Conservation (phyloP, 2,113 vertebrate species). For the Pseudopodoces humilis region DNA sequence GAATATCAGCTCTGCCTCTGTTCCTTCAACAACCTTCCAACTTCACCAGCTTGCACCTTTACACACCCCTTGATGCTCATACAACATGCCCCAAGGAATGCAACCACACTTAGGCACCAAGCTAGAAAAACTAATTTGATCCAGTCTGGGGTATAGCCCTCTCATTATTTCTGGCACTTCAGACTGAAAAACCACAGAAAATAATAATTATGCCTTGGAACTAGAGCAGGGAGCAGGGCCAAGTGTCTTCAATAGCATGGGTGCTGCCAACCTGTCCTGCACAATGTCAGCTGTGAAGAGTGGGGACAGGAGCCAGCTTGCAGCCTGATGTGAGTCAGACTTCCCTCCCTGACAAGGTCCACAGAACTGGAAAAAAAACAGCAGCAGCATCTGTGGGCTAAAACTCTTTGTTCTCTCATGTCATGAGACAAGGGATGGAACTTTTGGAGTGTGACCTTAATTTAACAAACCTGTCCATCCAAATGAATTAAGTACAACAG, state of each 20-base stretch:
- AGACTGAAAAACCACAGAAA: not conserved
- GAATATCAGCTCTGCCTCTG: not conserved
- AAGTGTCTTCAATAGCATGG: not conserved
- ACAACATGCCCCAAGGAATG: not conserved
- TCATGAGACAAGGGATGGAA: not conserved
- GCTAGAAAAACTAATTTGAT: not conserved
- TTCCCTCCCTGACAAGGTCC: not conserved
- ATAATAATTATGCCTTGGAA: not conserved
- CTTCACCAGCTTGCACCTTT: not conserved
- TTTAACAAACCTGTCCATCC: not conserved
- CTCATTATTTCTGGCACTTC: not conserved
- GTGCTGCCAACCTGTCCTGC: not conserved
- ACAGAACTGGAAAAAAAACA: not conserved
- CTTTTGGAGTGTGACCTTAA: not conserved
- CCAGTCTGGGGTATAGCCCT: not conserved
- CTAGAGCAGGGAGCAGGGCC: not conserved
- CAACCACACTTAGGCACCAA: not conserved
- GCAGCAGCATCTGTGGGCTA: not conserved
- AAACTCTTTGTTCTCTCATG: not conserved
- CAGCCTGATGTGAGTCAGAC: not conserved
- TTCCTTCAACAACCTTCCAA: not conserved
- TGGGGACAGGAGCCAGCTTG: not conserved
- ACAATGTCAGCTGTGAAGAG: not conserved
- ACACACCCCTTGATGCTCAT: not conserved
- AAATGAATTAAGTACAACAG: not conserved